Evolutionary conservation across 2,113 vertebrate genomes (phyloP), one percentile per base, ranked within the genome.

Genomic region (Hydrolagus affinis): DNA sequence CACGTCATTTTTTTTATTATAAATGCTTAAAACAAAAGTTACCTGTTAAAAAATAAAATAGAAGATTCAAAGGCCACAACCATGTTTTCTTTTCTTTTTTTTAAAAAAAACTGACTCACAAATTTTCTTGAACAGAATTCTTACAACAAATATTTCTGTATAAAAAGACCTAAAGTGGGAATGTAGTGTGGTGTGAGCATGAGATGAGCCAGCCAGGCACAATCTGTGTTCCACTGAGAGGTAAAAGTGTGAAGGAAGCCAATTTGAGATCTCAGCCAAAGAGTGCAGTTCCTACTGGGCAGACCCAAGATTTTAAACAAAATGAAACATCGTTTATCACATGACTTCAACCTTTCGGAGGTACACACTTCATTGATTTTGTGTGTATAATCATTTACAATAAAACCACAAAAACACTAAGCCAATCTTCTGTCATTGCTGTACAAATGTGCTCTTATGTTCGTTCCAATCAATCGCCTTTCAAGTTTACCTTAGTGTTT

Each of bases 41-140:
- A 72, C 66, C 60, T 83, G 78, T 83, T 83, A 83, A 83, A 83
- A 83, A 83, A 83, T 83, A 83, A 83, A 83, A 83, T 83, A 83
- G 78, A 83, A 83, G 62, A 83, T 83, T 83, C 78, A 83, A 83
- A 83, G 78, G 78, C 78, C 78, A 83, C 78, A 83, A 83, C 78
- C 62, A 10, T 44, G 44, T 44, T 44, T 44, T 44, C 6, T 44
- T 44, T 83, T 83, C 6, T 44, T 44, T 44, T 44, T 44, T 44
- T 83, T 83, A 32, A 83, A 83, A 83, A 77, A 80, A 25, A 12
- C 28, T 15, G 64, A 80, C 66, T 66, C 66, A 83, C 66, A 83
- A 66, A 21, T 66, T 66, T 80, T 80, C 25, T 83, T 17, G 56
- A 75, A 75, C 73, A 83, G 78, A 83, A 68, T 68, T 83, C 78